Conservation (phyloP, 2,113 vertebrate species). For the Podarcis raffonei region DNA sequence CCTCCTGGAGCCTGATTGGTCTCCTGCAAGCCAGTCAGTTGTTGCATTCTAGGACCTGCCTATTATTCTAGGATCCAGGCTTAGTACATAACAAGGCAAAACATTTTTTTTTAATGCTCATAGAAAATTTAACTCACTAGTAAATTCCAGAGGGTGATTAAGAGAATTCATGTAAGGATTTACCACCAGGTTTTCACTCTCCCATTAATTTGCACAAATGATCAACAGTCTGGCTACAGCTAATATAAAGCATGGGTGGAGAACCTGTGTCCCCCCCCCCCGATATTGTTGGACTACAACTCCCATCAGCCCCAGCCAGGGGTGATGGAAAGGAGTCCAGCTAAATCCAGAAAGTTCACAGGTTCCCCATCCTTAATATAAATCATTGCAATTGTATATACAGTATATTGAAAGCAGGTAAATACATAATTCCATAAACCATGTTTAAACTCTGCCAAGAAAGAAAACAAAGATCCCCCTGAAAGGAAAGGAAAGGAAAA, state of each 20-base stretch:
- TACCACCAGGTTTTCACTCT: too few relatives aligned
- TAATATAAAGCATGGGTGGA: background rate
- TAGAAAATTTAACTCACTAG: too few relatives aligned
- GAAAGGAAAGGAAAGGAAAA: background rate
- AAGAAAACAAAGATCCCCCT: background rate
- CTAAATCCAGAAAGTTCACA: background rate
- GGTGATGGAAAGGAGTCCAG: background rate
- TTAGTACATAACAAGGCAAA: too few relatives aligned
- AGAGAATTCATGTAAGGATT: too few relatives aligned
- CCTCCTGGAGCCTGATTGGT: too few relatives aligned
- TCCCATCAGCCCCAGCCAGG: background rate
- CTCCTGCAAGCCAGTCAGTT: too few relatives aligned
- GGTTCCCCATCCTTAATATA: background rate
- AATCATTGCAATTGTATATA: background rate
- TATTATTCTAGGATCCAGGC: too few relatives aligned
- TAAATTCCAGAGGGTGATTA: too few relatives aligned
- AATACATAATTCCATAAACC: background rate
- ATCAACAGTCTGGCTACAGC: background rate
- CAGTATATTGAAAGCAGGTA: background rate
- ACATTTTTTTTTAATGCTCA: too few relatives aligned
- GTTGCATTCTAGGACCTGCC: too few relatives aligned
- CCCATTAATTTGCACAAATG: too few relatives aligned
- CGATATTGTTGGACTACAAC: background rate
- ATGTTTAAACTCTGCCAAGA: background rate
- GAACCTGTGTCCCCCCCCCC: background rate